These are phyloP conservation scores for Champsocephalus gunnari DNA, from an alignment of 2,797 vertebrate genomes.

Conservation along the genomic window DNA sequence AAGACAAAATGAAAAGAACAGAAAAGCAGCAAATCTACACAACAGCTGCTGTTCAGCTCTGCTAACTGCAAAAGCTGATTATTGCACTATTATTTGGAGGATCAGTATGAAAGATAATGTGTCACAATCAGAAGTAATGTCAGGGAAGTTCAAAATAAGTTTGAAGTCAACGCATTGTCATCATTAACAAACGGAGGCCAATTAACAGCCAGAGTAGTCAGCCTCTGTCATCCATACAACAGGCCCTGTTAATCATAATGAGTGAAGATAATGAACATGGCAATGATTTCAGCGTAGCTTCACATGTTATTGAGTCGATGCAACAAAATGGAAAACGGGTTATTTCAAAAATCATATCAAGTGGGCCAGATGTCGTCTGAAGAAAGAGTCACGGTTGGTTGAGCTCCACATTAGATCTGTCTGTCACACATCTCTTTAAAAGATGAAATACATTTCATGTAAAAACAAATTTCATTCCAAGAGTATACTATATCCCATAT, in stretches of 20 bases:
- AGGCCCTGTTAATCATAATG: slow-evolving; percentile 10
- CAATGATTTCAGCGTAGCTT: slow-evolving; percentile 14
- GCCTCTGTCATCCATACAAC: slow-evolving; percentile 21
- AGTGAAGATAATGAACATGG: slow-evolving; percentile 36
- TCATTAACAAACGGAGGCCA: slow-evolving; percentile 11
- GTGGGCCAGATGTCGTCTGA: slow-evolving; percentile 36
- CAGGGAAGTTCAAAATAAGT: slow-evolving; percentile 15
- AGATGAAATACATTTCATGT: not conserved
- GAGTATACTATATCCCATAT: not conserved
- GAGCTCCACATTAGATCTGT: slow-evolving; percentile 10
- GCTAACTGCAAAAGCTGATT: slow-evolving; percentile 16
- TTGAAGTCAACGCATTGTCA: slow-evolving; percentile 27
- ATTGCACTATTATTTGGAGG: slow-evolving; percentile 2
- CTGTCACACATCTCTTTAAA: slow-evolving; percentile 2
- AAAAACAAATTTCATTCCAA: slow-evolving; percentile 6
- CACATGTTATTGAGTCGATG: slow-evolving; percentile 27
- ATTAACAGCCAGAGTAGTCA: slow-evolving; percentile 1
- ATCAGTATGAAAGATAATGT: slow-evolving; percentile 2
- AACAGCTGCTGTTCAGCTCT: slow-evolving; percentile 25
- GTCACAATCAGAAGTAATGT: not conserved
- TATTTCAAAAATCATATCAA: slow-evolving; percentile 25
- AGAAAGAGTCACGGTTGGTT: slow-evolving; percentile 12
- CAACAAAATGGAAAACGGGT: slow-evolving; percentile 41
- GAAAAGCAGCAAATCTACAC: not conserved
- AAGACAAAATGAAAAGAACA: not conserved